phyloP scores from a whole-genome alignment of 2,797 vertebrate species.

The Bradypodion ventrale region DNA sequence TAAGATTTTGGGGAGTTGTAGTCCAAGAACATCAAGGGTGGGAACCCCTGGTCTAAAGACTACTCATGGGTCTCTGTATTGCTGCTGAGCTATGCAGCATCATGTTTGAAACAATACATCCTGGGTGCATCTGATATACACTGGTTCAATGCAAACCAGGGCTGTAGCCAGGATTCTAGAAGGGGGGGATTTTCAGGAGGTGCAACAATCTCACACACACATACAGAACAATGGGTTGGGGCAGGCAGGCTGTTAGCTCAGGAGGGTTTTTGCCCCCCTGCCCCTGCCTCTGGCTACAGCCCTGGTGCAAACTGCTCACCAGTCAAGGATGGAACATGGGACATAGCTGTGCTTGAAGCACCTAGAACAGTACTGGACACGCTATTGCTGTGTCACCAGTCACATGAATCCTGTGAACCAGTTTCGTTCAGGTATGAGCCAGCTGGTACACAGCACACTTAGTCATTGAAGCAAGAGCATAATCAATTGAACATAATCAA shows the following conservation, averaged over 20 bases:
- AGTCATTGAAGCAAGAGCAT: neutral
- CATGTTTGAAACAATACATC: neutral
- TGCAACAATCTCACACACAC: no score
- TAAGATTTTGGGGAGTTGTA: no score
- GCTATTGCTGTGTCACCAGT: no score
- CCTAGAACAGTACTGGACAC: no score
- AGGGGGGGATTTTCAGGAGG: no score
- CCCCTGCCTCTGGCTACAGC: no score
- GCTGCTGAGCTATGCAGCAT: neutral
- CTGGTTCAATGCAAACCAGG: neutral
- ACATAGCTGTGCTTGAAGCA: neutral
- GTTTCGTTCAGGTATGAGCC: neutral
- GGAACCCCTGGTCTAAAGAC: no score
- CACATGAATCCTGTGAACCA: neutral
- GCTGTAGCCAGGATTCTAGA: no score
- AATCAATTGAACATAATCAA: neutral
- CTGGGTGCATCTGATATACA: neutral
- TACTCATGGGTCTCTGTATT: neutral
- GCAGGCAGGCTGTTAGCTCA: no score
- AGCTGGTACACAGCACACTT: neutral
- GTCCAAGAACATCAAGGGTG: no score
- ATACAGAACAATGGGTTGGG: no score
- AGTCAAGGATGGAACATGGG: neutral
- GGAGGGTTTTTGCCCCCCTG: no score
- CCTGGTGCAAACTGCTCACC: neutral